Percentiles rank a stretch among this genome's conserved stretches.
phyloP scores from a whole-genome alignment of 2,888 invertebrate genomes.

The Eugnorisma glareosa region DNA sequence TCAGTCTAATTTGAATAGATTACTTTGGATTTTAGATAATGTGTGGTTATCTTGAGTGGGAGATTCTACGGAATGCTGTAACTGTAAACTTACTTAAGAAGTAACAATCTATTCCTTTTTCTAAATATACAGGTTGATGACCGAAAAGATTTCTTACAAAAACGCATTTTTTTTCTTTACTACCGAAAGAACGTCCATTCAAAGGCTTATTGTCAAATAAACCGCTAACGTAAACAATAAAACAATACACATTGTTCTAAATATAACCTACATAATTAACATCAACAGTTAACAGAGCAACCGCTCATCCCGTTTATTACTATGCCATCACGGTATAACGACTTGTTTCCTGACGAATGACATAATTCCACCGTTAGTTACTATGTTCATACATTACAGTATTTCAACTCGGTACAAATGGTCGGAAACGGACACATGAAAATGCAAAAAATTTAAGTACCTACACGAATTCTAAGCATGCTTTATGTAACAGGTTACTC shows the following conservation, averaged over 20 bases:
- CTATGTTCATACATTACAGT: not conserved
- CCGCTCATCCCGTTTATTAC: conserved; percentile 12
- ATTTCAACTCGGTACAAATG: not conserved
- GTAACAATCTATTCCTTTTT: not conserved
- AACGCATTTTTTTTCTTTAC: too few species aligned
- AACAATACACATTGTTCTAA: conserved; percentile 13
- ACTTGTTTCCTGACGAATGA: conserved; percentile 26
- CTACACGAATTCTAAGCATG: not conserved
- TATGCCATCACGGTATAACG: conserved; percentile 14
- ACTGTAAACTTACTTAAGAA: not conserved
- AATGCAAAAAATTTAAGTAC: not conserved
- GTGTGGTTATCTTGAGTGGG: too few species aligned
- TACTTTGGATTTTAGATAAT: not conserved
- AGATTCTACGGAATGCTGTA: not conserved
- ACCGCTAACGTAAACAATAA: not conserved
- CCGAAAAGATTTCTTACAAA: not conserved
- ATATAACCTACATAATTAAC: conserved; percentile 13
- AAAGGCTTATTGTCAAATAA: not conserved
- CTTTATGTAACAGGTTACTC: not conserved
- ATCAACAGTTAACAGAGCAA: conserved; percentile 29
- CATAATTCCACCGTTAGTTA: conserved; percentile 36
- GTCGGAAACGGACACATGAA: not conserved
- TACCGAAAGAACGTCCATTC: not conserved
- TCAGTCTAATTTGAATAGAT: not conserved
- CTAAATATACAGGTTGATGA: not conserved